Conservation (phyloP, 2,113 vertebrate species). For the Dromas ardeola region DNA sequence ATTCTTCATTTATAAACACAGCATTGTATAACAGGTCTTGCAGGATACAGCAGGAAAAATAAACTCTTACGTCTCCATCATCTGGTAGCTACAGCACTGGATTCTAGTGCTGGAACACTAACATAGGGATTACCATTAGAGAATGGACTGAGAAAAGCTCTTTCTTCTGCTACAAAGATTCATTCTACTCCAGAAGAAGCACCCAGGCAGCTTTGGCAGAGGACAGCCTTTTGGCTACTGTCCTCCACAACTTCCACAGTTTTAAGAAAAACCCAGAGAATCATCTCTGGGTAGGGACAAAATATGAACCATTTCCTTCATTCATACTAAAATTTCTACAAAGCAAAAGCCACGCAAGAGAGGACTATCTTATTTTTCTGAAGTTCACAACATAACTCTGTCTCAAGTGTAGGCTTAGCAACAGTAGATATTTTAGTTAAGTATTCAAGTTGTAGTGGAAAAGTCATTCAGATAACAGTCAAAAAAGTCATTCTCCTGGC, state of each 20-base stretch:
- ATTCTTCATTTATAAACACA: background rate
- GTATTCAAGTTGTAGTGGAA: background rate
- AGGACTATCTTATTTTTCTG: background rate
- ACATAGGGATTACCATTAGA: background rate
- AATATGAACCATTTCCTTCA: background rate
- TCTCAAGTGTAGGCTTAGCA: background rate
- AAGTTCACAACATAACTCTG: background rate
- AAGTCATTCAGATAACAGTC: background rate
- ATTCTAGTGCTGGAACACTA: background rate
- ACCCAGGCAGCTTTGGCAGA: background rate
- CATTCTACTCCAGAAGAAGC: background rate
- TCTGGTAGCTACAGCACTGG: background rate
- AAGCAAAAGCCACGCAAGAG: background rate
- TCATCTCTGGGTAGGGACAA: background rate
- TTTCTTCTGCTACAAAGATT: background rate
- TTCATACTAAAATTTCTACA: background rate
- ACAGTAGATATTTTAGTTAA: background rate
- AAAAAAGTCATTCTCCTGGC: background rate
- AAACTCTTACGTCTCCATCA: background rate
- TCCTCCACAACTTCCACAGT: background rate
- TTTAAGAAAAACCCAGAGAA: background rate
- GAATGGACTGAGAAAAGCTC: background rate
- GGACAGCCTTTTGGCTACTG: background rate
- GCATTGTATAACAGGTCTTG: background rate
- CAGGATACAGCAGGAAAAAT: background rate